These are phyloP conservation scores for Sarotherodon lohbergeri DNA, from an alignment of 2,113 vertebrate genomes.

Conservation along the genomic window DNA sequence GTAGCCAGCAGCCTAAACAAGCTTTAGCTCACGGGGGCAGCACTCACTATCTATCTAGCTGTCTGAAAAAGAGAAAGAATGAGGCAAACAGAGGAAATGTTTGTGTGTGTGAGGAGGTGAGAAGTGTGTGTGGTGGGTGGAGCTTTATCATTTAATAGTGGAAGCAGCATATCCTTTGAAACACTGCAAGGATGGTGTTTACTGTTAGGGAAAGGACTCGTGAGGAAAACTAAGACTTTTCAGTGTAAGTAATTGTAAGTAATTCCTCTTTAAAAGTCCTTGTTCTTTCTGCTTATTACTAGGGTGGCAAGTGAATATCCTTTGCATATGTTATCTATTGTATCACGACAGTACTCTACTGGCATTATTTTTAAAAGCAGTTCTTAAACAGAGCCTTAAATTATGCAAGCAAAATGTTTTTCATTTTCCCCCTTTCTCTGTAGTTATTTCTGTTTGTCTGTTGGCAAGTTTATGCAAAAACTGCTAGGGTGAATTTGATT, in stretches of 20 bases:
- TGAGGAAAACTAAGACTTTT: background rate
- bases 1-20: slow-evolving; percentile 56
- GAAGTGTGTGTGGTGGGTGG: background rate
- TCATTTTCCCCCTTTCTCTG: background rate
- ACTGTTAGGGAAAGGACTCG: background rate
- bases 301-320: background rate
- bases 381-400: background rate
- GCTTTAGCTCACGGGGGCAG: slow-evolving; percentile 47
- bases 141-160: slow-evolving; percentile 31
- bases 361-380: background rate
- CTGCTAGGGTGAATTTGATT: background rate
- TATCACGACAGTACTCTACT: background rate
- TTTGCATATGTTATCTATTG: background rate
- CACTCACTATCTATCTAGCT: slow-evolving; percentile 44
- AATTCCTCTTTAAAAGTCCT: background rate
- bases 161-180: slow-evolving; percentile 4
- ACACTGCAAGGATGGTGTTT: background rate
- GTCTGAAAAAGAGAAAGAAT: background rate
- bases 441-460: background rate
- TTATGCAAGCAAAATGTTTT: background rate
- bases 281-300: background rate
- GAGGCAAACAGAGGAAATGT: background rate
- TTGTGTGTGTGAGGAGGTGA: background rate
- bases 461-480: background rate
- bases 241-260: background rate